These are phyloP conservation scores for Paramormyrops kingsleyae DNA, from an alignment of 2,113 vertebrate species.

Conservation along the genomic window DNA sequence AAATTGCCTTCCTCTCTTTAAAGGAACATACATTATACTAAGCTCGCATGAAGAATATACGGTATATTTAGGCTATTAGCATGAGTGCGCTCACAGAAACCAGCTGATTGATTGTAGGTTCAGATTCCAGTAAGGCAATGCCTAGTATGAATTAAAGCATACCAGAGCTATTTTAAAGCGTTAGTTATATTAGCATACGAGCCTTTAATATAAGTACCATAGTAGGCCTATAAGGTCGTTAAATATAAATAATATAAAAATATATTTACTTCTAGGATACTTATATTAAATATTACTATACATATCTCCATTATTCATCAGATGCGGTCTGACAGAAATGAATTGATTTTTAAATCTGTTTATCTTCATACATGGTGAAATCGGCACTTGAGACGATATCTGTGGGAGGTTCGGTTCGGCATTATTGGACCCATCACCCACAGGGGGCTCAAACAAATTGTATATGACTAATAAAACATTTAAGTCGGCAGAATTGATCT, in stretches of 20 bases:
- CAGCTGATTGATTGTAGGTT: not conserved
- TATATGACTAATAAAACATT: slow-evolving; percentile 9
- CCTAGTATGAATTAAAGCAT: not conserved
- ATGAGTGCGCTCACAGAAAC: not conserved
- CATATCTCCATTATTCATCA: not conserved
- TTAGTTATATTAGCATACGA: not conserved
- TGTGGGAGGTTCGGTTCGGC: not conserved
- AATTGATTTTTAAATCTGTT: not conserved
- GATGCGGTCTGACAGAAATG: not conserved
- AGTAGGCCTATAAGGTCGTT: not conserved
- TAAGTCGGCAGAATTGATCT: not conserved
- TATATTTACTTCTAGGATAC: not conserved
- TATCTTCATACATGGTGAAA: not conserved
- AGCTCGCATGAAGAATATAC: not conserved
- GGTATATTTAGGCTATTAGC: not conserved
- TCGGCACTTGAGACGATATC: not conserved
- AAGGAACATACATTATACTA: not conserved
- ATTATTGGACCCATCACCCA: not conserved
- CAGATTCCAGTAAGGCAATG: not conserved
- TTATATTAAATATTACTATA: not conserved
- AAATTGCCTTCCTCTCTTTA: not conserved
- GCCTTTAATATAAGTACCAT: not conserved
- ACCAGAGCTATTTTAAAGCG: not conserved
- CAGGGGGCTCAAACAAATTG: not conserved
- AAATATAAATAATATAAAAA: not conserved